phyloP scores from a whole-genome alignment of 2,888 invertebrate genomes.

The Podotricha telesiphe region DNA sequence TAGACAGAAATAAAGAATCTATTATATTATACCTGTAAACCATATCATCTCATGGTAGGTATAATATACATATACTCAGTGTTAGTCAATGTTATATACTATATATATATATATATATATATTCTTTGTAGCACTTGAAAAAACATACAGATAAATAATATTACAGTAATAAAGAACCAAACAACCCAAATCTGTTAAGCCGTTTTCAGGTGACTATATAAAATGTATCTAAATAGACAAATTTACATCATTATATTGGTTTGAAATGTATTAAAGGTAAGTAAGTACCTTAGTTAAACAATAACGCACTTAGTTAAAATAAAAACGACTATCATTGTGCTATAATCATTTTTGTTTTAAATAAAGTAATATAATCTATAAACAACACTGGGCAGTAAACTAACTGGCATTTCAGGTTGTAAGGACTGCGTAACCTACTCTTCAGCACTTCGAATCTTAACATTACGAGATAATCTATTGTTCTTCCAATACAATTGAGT shows the following conservation, averaged over 20 bases:
- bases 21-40: too few species aligned
- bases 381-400: neutral
- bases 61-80: neutral
- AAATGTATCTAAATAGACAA: neutral
- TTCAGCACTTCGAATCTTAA: constrained; percentile 48
- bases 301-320: neutral
- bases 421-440: constrained; percentile 38
- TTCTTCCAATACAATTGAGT: constrained; percentile 58
- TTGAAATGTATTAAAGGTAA: too few species aligned
- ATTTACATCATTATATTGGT: neutral
- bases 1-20: too few species aligned
- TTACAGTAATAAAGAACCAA: too few species aligned
- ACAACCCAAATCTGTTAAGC: neutral
- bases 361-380: neutral
- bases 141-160: too few species aligned
- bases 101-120: too few species aligned
- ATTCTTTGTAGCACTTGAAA: too few species aligned
- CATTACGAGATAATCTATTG: constrained; percentile 56
- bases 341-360: neutral
- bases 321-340: neutral
- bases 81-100: neutral
- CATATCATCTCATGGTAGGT: neutral
- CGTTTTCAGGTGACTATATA: neutral
- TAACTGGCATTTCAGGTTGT: constrained; percentile 11
- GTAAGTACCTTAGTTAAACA: too few species aligned